Base-by-base conservation (phyloP, 2,797 vertebrate genomes). In the Myoxocephalus aenaeus region DNA sequence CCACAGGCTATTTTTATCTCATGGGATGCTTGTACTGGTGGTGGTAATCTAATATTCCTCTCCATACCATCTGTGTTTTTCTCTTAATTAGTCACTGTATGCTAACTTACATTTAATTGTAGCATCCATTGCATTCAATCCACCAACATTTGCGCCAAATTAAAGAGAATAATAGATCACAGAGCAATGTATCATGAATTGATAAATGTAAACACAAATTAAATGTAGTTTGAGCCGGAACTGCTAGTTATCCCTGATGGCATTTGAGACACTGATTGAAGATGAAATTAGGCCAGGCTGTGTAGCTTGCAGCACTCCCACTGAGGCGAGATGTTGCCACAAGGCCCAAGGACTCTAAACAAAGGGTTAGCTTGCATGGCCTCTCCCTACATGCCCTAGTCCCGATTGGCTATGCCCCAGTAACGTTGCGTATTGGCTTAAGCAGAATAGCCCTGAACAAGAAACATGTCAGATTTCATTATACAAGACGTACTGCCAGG, bases 201-300 rank as follows among this genome's bases (percentile, higher is more conserved):
- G 62, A 89, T 82, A 51, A 84, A 86, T n/a, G 53, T 65, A 70
- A 89, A 86, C 68, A 79, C 69, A 75, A 82, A 80, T 65, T 22
- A 86, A 83, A 81, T 57, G 42, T 20, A 25, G 74, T 50, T 56
- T 69, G 80, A 86, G 64, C 20, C 40, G 1, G 54, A 86, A 84
- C 65, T 81, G 81, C 86, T 87, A 79, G 81, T 92, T 84, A 82
- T 91, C 83, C 81, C 85, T 87, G 89, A 92, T 77, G 87, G 87
- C 86, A 89, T 72, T 57, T 83, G 77, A 92, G 90, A 93, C 76
- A 78, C 86, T 94, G 93, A 95, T 94, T 92, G 91, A 93, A 94
- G 89, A 92, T 94, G 92, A 95, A 95, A 93, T 91, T 90, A 94
- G 93, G 90, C 89, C 90, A 91, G 79, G 89, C 85, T 59, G 63